Evolutionary conservation across 2,113 vertebrate genomes (phyloP).

Genomic region (Anseranas semipalmata): DNA sequence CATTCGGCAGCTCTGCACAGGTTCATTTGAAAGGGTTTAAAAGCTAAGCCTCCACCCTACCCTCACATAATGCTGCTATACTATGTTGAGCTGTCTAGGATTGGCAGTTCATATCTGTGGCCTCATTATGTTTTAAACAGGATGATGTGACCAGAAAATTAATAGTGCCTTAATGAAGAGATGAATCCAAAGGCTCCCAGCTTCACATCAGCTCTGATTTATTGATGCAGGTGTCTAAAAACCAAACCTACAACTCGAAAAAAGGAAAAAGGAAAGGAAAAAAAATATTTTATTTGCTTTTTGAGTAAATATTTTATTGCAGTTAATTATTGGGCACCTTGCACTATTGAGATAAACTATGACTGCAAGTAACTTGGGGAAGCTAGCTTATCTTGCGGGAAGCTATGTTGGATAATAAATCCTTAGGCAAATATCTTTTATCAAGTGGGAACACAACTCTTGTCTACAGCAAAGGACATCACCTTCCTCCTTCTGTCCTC

Average conservation of each 20-base stretch:
- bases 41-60: not conserved
- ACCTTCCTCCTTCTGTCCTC: not conserved
- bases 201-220: not conserved
- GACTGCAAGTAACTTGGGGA: not conserved
- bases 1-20: not conserved
- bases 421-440: not conserved
- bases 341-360: not conserved
- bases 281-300: not conserved
- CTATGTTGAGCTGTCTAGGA: not conserved
- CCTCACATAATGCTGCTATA: not conserved
- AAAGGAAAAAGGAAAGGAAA: not conserved
- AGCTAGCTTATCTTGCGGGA: not conserved
- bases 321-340: not conserved
- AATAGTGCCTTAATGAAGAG: constrained; percentile 9
- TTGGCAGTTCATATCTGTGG: not conserved
- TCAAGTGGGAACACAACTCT: not conserved
- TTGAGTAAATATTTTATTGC: not conserved
- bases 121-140: not conserved
- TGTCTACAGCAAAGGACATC: not conserved
- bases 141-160: constrained; percentile 40
- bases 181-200: not conserved
- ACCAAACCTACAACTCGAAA: not conserved
- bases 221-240: not conserved
- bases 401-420: not conserved
- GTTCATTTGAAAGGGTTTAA: not conserved